A percentile compares a stretch with the other conserved stretches of the same genome.
Evolutionary conservation across 2,797 vertebrate species (phyloP).

Genomic region (Cirrhinus mrigala): DNA sequence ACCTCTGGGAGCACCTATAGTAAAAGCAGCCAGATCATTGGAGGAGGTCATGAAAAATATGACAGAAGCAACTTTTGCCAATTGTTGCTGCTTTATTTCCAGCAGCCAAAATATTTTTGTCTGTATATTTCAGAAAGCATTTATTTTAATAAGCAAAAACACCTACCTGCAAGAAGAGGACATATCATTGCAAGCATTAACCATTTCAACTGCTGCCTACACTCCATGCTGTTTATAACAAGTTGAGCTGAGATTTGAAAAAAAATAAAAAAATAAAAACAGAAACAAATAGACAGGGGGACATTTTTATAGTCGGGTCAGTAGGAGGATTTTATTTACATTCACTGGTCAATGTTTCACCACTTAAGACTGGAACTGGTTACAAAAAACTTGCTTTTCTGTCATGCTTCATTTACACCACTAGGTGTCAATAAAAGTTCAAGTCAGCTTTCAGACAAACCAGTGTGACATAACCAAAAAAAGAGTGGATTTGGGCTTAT

Average conservation of each 20-base stretch:
- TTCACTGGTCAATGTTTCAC: slow-evolving; percentile 53
- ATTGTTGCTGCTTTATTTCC: neutral
- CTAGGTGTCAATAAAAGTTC: no score
- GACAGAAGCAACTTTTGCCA: no score
- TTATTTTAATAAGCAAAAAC: slow-evolving; percentile 1
- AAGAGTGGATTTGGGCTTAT: no score
- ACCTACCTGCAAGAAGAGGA: slow-evolving; percentile 30
- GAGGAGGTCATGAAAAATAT: neutral
- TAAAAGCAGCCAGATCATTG: neutral
- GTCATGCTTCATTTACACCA: no score
- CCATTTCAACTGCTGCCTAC: neutral
- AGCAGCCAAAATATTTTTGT: neutral
- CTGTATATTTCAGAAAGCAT: neutral
- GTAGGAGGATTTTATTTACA: neutral
- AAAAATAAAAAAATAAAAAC: no score
- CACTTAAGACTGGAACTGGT: no score
- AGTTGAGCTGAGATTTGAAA: neutral
- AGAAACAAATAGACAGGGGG: neutral
- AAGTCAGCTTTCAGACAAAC: no score
- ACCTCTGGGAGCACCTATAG: slow-evolving; percentile 37
- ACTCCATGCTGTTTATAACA: slow-evolving; percentile 35
- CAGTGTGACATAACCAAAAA: no score
- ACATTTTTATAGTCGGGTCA: slow-evolving; percentile 35
- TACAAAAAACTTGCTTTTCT: no score
- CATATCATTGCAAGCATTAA: slow-evolving; percentile 25